phyloP scores from a whole-genome alignment of 2,113 vertebrate species.

The Antigone vipio region DNA sequence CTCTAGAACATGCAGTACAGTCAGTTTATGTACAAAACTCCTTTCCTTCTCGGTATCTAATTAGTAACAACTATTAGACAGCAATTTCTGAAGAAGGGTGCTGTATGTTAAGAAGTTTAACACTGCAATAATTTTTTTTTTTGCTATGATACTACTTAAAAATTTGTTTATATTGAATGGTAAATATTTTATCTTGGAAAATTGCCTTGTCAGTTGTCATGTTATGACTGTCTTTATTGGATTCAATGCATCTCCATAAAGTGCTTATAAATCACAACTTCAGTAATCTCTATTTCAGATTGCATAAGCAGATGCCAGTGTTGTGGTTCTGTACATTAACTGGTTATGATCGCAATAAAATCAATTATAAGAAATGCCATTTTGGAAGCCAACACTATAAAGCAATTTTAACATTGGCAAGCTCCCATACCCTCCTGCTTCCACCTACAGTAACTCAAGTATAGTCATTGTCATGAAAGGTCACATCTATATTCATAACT shows the following conservation, averaged over 20 bases:
- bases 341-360: constrained; percentile 61
- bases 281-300: constrained; percentile 58
- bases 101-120: neutral
- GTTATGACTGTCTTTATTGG: constrained; percentile 4
- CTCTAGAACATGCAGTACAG: neutral
- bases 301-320: constrained; percentile 55
- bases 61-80: neutral
- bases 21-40: neutral
- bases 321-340: constrained; percentile 63
- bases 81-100: neutral
- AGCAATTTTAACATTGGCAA: constrained; percentile 58
- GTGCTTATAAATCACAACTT: constrained; percentile 46
- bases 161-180: neutral
- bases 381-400: constrained; percentile 62
- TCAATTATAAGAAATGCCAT: constrained; percentile 65
- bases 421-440: constrained; percentile 40
- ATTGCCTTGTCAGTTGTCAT: neutral
- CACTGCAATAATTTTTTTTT: neutral
- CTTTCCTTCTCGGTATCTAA: neutral
- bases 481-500: constrained; percentile 65
- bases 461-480: constrained; percentile 55
- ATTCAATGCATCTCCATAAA: constrained; percentile 30
- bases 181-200: constrained; percentile 6
- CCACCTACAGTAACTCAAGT: constrained; percentile 60
- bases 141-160: neutral